Conservation (phyloP, 2,888 invertebrate genomes). For the Theristus sp. region DNA sequence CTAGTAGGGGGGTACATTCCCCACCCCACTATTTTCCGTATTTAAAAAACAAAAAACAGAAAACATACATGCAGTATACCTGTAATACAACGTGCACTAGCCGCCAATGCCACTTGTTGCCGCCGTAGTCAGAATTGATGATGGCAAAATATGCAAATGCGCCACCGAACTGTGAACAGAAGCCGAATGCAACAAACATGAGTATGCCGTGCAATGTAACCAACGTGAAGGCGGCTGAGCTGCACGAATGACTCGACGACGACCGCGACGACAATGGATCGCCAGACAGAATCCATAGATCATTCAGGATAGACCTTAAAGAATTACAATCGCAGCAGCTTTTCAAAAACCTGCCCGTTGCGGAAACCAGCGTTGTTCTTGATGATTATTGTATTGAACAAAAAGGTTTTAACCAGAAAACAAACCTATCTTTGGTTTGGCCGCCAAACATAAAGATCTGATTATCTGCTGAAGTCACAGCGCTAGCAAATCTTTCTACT, state of each 20-base stretch:
- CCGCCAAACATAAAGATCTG: background rate
- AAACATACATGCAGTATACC: too few relatives aligned
- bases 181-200: slow-evolving; percentile 4
- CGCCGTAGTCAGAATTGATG: background rate
- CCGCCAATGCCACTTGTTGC: background rate
- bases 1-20: too few relatives aligned
- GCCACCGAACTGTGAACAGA: slow-evolving; percentile 2
- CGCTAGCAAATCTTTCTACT: background rate
- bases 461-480: background rate
- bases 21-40: too few relatives aligned
- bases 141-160: slow-evolving; percentile 1
- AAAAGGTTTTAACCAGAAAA: too few relatives aligned
- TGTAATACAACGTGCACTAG: background rate
- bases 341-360: too few relatives aligned
- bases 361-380: too few relatives aligned
- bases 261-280: background rate
- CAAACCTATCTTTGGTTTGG: background rate
- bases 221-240: background rate
- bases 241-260: background rate
- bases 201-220: slow-evolving; percentile 4
- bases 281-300: slow-evolving; percentile 2
- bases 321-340: too few relatives aligned
- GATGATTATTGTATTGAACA: too few relatives aligned
- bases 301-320: background rate
- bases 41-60: too few relatives aligned